phyloP scores from a whole-genome alignment of 2,113 vertebrate species.

The Callochromis pleurospilus region DNA sequence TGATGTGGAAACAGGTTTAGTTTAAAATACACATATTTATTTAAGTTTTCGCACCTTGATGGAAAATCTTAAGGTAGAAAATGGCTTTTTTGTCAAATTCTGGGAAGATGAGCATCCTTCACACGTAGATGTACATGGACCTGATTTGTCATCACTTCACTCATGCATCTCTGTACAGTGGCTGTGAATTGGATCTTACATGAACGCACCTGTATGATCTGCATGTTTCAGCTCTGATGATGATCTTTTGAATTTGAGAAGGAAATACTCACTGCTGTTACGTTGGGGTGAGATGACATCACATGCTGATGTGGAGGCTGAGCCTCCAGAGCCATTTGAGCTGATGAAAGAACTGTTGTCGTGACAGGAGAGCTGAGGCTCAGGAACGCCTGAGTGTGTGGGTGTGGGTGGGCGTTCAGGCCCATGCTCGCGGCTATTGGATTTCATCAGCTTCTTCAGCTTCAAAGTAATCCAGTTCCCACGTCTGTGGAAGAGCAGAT shows the following conservation, averaged over 20 bases:
- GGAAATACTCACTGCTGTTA: conserved; percentile 56
- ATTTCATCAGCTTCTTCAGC: conserved; percentile 95
- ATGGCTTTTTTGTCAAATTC: neutral
- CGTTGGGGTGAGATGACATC: conserved; percentile 30
- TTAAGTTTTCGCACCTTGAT: neutral
- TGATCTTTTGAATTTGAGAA: neutral
- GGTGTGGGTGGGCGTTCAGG: conserved; percentile 58
- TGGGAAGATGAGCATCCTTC: neutral
- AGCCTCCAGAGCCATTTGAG: conserved; percentile 58
- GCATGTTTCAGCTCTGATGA: neutral
- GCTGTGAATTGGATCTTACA: neutral
- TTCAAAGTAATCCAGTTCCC: conserved; percentile 97
- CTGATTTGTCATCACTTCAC: neutral
- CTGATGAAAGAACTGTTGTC: conserved; percentile 50
- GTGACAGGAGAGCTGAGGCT: conserved; percentile 65
- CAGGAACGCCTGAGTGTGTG: conserved; percentile 76
- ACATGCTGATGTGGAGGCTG: conserved; percentile 11
- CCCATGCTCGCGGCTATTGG: conserved; percentile 83
- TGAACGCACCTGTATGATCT: neutral
- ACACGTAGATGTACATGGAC: neutral
- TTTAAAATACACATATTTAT: neutral
- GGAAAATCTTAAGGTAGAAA: neutral
- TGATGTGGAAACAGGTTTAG: neutral
- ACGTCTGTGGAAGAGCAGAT: conserved; percentile 70
- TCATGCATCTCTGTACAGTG: neutral